phyloP scores from a whole-genome alignment of 2,113 vertebrate species.

The Crotalus horridus region DNA sequence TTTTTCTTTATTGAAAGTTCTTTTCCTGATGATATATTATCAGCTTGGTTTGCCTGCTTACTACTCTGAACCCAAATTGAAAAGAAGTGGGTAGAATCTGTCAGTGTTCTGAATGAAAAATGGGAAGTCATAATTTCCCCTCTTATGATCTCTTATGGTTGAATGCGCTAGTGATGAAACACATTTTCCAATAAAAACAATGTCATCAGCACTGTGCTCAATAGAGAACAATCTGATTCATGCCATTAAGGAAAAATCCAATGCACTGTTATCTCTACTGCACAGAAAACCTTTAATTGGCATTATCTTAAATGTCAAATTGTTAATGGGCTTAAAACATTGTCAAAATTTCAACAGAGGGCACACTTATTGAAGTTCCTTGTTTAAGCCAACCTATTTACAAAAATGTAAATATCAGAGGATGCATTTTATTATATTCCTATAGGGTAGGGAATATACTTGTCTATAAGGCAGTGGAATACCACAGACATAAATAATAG shows the following conservation, averaged over 20 bases:
- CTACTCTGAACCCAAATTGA: slow-evolving; percentile 2
- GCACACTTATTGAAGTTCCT: not conserved
- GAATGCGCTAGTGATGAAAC: slow-evolving; percentile 12
- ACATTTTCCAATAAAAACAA: slow-evolving; percentile 20
- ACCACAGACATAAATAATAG: not conserved
- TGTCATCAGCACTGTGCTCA: slow-evolving; percentile 3
- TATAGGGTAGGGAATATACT: not conserved
- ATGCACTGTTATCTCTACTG: slow-evolving; percentile 5
- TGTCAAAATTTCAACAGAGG: not conserved
- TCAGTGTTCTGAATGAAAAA: not conserved
- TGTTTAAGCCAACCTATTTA: not conserved
- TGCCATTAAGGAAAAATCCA: slow-evolving; percentile 8
- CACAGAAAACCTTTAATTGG: slow-evolving; percentile 26
- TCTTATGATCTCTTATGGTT: slow-evolving; percentile 1
- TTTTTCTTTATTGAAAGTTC: not conserved
- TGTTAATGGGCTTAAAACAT: not conserved
- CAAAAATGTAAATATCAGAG: not conserved
- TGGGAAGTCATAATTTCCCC: slow-evolving; percentile 4
- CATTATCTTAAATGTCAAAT: slow-evolving; percentile 21
- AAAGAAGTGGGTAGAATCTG: not conserved
- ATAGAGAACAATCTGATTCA: slow-evolving; percentile 37
- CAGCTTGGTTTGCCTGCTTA: not conserved
- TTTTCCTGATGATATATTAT: not conserved
- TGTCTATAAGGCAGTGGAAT: not conserved
- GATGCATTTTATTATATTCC: not conserved